Evolutionary conservation across 2,113 vertebrate species (phyloP), one percentile per base, ranked within the genome.

Genomic region (Clarias magur): DNA sequence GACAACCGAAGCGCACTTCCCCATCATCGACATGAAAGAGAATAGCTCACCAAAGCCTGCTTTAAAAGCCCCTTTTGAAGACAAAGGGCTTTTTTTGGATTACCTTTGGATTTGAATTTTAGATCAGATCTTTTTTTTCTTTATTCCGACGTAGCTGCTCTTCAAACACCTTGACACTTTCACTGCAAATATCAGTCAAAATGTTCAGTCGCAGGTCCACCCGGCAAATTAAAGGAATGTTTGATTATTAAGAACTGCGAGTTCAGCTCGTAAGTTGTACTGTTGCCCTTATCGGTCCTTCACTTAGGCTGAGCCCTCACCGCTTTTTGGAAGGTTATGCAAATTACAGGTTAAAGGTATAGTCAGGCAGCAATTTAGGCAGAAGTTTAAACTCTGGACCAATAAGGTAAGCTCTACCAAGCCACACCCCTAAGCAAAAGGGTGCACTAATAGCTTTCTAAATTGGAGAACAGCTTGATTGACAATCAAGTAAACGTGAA

Each of bases 131-230:
- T 89, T 88, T 89, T 84, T 68, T 48, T 87, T 8, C 85, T 88
- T 88, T 88, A 87, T 90, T 87, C 89, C 56, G 70, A 84, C 72
- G 59, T 88, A 90, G 83, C 68, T 89, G 65, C 85, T 85, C 63
- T 88, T 86, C 89, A 88, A 89, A 89, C 88, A 88, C 82, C 82
- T 87, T 85, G 84, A 91, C 80, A 88, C 85, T 62, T 89, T 86
- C 81, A 80, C 76, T 72, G 53, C 65, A 68, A 88, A 90, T 88
- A 84, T 82, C 87, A 86, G 87, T 80, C 79, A 84, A 83, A 82
- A 63, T 65, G 82, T 81, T 89, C 78, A 89, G 72, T 82, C 86
- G n/a, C 53, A 68, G 53, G 86, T 72, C 57, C 73, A 79, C 8
- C 23, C 27, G 21, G 83, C 54, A 65, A 89, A 86, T 88, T 88